Evolutionary conservation across 2,113 vertebrate species (phyloP).

Genomic region (Rhea americana): DNA sequence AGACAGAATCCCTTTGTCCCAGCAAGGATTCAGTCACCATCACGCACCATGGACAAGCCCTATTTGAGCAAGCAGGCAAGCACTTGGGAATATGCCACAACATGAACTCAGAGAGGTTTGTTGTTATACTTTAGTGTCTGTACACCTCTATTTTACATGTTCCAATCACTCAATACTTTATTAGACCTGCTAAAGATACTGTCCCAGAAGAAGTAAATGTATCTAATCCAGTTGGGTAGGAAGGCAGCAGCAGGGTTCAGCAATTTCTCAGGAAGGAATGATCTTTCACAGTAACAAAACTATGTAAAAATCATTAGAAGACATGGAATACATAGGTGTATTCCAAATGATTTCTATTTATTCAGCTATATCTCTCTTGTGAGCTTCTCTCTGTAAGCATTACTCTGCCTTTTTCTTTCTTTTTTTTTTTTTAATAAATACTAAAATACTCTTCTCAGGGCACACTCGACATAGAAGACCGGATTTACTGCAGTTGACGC

Average conservation of each 20-base stretch:
- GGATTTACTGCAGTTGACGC: background rate
- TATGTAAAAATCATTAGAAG: constrained; percentile 51
- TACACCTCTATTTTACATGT: background rate
- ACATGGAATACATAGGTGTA: constrained; percentile 2
- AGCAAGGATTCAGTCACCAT: background rate
- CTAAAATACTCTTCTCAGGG: background rate
- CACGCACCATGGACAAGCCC: background rate
- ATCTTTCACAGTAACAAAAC: background rate
- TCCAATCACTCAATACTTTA: background rate
- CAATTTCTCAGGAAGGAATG: background rate
- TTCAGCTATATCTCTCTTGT: background rate
- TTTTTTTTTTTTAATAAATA: background rate
- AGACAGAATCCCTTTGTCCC: background rate
- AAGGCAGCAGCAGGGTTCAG: background rate
- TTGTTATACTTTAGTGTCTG: background rate
- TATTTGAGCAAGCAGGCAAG: background rate
- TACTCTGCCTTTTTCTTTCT: background rate
- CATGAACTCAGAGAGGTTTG: background rate
- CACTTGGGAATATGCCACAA: background rate
- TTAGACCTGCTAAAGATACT: background rate
- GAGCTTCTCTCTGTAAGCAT: background rate
- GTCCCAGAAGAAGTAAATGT: background rate
- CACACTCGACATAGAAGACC: background rate
- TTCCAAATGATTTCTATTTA: background rate
- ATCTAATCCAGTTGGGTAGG: background rate